Conservation (phyloP, 2,797 vertebrate species). For the Echeneis naucrates region DNA sequence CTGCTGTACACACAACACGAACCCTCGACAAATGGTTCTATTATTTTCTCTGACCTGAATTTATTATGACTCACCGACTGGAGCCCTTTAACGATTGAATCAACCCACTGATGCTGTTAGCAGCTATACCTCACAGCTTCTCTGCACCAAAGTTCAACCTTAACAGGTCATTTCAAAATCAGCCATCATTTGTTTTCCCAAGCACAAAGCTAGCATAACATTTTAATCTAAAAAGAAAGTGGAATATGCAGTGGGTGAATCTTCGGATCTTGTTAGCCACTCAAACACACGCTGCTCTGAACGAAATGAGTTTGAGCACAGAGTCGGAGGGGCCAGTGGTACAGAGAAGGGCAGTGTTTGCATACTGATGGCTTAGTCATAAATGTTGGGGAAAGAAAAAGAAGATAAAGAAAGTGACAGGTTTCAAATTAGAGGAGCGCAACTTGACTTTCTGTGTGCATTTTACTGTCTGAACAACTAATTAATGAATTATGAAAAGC, state of each 20-base stretch:
- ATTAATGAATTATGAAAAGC: neutral
- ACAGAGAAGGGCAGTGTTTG: neutral
- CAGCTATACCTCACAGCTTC: constrained; percentile 48
- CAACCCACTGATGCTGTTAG: constrained; percentile 50
- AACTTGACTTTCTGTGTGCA: neutral
- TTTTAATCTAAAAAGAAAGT: neutral
- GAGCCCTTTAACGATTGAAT: constrained; percentile 57
- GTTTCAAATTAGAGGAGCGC: neutral
- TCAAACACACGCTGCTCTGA: neutral
- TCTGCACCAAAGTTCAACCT: constrained; percentile 27
- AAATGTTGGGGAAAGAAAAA: too few species aligned
- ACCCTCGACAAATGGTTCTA: neutral
- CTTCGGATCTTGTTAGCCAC: neutral
- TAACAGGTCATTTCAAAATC: constrained; percentile 36
- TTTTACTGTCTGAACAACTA: neutral
- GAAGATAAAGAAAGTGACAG: too few species aligned
- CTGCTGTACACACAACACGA: neutral
- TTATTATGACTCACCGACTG: constrained; percentile 62
- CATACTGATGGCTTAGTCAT: too few species aligned
- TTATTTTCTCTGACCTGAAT: constrained; percentile 38
- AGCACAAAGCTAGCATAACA: neutral
- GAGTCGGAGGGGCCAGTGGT: neutral
- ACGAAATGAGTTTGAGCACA: neutral
- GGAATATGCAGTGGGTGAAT: neutral
- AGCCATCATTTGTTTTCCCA: constrained; percentile 9